Conservation (phyloP, 2,888 invertebrate genomes). For the Volucella inflata region DNA sequence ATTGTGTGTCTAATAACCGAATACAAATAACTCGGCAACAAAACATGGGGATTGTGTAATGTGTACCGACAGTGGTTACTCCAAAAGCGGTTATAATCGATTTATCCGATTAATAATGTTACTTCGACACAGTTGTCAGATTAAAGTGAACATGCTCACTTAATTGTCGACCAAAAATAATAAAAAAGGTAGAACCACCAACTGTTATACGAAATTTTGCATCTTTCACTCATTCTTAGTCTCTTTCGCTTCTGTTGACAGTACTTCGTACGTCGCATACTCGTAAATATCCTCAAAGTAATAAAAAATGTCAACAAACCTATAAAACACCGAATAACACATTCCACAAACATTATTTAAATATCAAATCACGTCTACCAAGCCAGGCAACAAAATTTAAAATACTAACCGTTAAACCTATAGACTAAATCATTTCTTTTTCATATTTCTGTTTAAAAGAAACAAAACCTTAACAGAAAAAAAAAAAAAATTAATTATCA, state of each 20-base stretch:
- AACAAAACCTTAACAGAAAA: neutral
- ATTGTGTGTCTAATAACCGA: too few relatives aligned
- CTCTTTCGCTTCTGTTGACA: too few relatives aligned
- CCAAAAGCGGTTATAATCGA: conserved; percentile 27
- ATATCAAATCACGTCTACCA: neutral
- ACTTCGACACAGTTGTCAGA: conserved; percentile 12
- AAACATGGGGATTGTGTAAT: neutral
- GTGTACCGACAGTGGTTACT: conserved; percentile 3
- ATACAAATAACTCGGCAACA: neutral
- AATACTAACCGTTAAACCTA: too few relatives aligned
- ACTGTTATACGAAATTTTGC: too few relatives aligned
- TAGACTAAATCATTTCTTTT: too few relatives aligned
- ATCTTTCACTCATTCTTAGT: too few relatives aligned
- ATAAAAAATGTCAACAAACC: conserved; percentile 6
- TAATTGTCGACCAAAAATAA: conserved; percentile 3
- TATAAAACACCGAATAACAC: neutral
- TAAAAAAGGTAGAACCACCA: too few relatives aligned
- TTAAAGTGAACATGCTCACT: conserved; percentile 13
- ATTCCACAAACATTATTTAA: conserved; percentile 1
- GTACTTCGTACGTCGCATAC: too few relatives aligned
- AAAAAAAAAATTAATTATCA: conserved; percentile 48
- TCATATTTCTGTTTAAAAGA: too few relatives aligned
- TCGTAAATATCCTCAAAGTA: too few relatives aligned
- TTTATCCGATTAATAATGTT: conserved; percentile 36
- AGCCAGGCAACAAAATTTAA: too few relatives aligned